Percentiles rank a stretch among this genome's conserved stretches.
phyloP scores from a whole-genome alignment of 2,113 vertebrate genomes.

The Nibea albiflora region DNA sequence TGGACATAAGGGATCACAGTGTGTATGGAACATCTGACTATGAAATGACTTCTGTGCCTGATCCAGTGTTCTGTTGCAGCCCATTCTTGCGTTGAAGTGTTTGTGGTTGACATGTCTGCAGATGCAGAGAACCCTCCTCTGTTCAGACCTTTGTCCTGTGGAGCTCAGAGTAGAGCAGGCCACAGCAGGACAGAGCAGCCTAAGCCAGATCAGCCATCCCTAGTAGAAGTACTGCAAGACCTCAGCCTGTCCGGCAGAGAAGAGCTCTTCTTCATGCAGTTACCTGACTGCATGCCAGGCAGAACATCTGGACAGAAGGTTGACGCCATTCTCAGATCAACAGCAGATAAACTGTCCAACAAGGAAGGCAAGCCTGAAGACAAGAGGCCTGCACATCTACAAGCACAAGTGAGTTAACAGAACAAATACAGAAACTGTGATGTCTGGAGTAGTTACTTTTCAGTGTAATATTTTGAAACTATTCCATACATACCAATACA shows the following conservation, averaged over 20 bases:
- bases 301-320: slow-evolving; percentile 21
- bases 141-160: slow-evolving; percentile 17
- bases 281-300: slow-evolving; percentile 82
- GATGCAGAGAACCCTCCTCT: slow-evolving; percentile 61
- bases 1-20: background rate
- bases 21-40: background rate
- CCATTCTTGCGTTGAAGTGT: background rate
- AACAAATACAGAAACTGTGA: background rate
- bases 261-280: slow-evolving; percentile 85
- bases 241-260: slow-evolving; percentile 76
- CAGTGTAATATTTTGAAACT: background rate
- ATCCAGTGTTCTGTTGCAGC: background rate
- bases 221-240: slow-evolving; percentile 76
- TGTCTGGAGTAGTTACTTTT: background rate
- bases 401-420: slow-evolving; percentile 67
- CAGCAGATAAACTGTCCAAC: slow-evolving; percentile 46
- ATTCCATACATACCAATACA: background rate
- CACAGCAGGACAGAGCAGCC: slow-evolving; percentile 4
- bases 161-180: background rate
- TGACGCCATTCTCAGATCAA: background rate
- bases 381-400: slow-evolving; percentile 55
- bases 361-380: slow-evolving; percentile 66
- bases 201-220: slow-evolving; percentile 52
- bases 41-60: background rate
- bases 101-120: slow-evolving; percentile 29